phyloP scores from a whole-genome alignment of 2,113 vertebrate species.

The Sebastes fasciatus region DNA sequence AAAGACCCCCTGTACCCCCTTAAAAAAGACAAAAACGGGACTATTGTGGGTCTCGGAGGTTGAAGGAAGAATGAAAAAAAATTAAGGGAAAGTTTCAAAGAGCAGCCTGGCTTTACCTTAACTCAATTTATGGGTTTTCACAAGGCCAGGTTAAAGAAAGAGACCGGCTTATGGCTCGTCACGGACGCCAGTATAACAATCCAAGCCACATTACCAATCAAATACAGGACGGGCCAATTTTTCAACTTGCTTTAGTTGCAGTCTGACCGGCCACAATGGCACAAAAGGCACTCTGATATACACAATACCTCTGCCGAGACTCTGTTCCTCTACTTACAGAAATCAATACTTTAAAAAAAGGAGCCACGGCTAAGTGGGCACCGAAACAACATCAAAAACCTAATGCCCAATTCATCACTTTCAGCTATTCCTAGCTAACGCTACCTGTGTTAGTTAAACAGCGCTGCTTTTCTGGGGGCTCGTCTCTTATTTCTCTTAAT shows the following conservation, averaged over 20 bases:
- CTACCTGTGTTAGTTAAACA: conserved; percentile 42
- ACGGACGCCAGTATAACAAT: conserved; percentile 8
- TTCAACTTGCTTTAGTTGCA: conserved; percentile 22
- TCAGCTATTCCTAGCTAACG: conserved; percentile 34
- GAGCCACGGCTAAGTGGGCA: conserved; percentile 5
- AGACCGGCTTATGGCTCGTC: conserved; percentile 10
- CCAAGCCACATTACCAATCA: conserved; percentile 1
- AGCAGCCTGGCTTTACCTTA: conserved; percentile 22
- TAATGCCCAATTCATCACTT: conserved; percentile 44
- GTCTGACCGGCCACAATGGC: neutral
- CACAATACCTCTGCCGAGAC: conserved; percentile 13
- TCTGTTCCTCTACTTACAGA: conserved; percentile 20
- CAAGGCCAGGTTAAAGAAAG: conserved; percentile 1
- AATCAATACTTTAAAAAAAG: conserved; percentile 50
- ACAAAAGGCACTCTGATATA: conserved; percentile 2
- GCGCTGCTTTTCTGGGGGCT: conserved; percentile 20
- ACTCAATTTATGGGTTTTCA: conserved; percentile 37
- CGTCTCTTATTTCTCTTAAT: conserved; percentile 44
- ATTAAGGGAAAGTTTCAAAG: conserved; percentile 29
- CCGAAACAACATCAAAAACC: conserved; percentile 32
- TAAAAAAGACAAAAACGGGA: no score
- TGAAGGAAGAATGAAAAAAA: conserved; percentile 18
- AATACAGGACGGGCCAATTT: neutral
- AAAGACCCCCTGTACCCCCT: no score
- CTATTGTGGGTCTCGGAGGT: neutral